Conservation (phyloP, 1,140 invertebrate genomes). For the Pseudomyrmex dendroicus region DNA sequence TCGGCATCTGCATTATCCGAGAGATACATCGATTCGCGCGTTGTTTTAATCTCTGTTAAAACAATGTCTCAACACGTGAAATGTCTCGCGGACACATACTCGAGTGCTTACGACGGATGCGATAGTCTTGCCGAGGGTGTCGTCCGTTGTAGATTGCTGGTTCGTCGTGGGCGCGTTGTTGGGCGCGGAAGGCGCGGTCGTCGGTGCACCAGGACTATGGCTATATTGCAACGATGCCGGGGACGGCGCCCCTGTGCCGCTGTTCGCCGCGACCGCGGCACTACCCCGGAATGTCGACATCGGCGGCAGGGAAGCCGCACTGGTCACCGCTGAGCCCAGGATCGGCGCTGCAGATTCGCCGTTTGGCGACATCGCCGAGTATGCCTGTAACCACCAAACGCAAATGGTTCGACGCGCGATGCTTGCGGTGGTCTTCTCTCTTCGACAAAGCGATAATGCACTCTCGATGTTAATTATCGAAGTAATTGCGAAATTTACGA, state of each 20-base stretch:
- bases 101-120: conserved; percentile 88
- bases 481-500: no score
- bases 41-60: no score
- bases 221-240: conserved; percentile 86
- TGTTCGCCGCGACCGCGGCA: conserved; percentile 83
- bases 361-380: conserved; percentile 87
- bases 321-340: conserved; percentile 86
- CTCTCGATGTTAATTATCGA: conserved; percentile 19
- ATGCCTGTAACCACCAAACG: conserved; percentile 84
- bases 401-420: conserved; percentile 40
- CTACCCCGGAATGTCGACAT: conserved; percentile 96
- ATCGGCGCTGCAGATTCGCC: conserved; percentile 83
- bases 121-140: conserved; percentile 92
- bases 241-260: conserved; percentile 85
- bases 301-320: conserved; percentile 92
- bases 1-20: no score
- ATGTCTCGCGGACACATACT: conserved; percentile 71
- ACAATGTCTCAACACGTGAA: neutral
- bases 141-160: conserved; percentile 87
- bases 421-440: conserved; percentile 25
- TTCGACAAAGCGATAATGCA: conserved; percentile 23
- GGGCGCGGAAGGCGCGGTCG: conserved; percentile 82
- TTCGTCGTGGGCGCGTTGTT: conserved; percentile 85
- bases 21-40: no score
- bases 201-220: conserved; percentile 85